phyloP scores from a whole-genome alignment of 2,797 vertebrate species.

The Enteromius treurensis region DNA sequence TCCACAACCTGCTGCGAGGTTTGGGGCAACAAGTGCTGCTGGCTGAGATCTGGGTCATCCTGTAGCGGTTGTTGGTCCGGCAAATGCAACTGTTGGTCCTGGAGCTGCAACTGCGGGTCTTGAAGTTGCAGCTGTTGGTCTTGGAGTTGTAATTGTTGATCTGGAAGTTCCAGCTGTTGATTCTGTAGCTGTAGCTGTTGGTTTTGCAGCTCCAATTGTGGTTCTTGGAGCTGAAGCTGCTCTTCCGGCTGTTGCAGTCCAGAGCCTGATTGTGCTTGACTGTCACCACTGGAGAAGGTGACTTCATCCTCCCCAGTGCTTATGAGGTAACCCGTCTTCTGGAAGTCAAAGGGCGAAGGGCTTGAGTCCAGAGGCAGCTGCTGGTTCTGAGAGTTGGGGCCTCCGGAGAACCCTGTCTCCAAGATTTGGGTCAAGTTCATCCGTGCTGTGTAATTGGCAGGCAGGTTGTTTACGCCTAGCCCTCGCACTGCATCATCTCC shows the following conservation, averaged over 20 bases:
- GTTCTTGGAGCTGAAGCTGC: constrained; percentile 69
- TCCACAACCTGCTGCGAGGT: constrained; percentile 74
- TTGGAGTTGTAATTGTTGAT: constrained; percentile 49
- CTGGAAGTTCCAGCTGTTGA: constrained; percentile 51
- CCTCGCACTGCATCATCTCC: constrained; percentile 93
- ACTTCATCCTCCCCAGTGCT: constrained; percentile 84
- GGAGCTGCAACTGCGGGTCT: constrained; percentile 71
- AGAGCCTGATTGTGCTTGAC: constrained; percentile 92
- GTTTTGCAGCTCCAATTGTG: constrained; percentile 54
- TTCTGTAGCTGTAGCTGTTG: constrained; percentile 57
- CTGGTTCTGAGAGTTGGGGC: constrained; percentile 75
- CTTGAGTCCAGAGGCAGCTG: constrained; percentile 83
- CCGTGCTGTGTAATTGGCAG: constrained; percentile 96
- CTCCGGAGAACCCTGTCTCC: constrained; percentile 87
- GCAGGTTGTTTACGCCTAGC: constrained; percentile 95
- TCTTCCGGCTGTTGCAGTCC: constrained; percentile 80
- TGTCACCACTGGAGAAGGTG: constrained; percentile 87
- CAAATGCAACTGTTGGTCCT: constrained; percentile 54
- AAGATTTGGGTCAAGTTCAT: constrained; percentile 99
- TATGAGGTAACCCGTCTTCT: constrained; percentile 94
- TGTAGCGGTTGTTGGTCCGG: constrained; percentile 57
- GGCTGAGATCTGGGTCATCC: constrained; percentile 54
- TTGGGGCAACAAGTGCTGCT: constrained; percentile 76
- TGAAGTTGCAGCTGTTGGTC: constrained; percentile 55
- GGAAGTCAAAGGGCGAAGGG: constrained; percentile 94